These are phyloP conservation scores for Salvelinus alpinus DNA, from an alignment of 2,113 vertebrate genomes.

Conservation along the genomic window DNA sequence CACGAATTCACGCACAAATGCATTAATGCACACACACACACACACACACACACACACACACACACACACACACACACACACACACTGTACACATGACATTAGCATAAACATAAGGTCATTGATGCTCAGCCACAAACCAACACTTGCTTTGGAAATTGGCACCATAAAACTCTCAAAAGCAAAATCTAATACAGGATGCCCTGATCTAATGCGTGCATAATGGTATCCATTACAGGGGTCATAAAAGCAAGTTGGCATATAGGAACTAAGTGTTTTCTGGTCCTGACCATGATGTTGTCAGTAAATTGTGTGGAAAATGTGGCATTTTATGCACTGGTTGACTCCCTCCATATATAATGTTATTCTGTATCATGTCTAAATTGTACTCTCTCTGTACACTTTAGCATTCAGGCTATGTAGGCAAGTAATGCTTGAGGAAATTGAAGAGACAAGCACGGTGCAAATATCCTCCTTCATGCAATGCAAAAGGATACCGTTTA, in stretches of 20 bases:
- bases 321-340: not conserved
- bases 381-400: not conserved
- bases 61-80: not conserved
- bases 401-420: not conserved
- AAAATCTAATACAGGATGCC: slow-evolving; percentile 29
- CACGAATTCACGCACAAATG: not conserved
- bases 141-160: slow-evolving; percentile 25
- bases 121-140: slow-evolving; percentile 15
- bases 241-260: slow-evolving; percentile 31
- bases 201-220: slow-evolving; percentile 38
- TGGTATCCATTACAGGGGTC: slow-evolving; percentile 41
- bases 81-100: not conserved
- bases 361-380: not conserved
- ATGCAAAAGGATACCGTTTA: not conserved
- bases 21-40: not conserved
- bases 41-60: not conserved
- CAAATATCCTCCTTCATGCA: not conserved
- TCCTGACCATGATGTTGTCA: slow-evolving; percentile 40
- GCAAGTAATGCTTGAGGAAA: not conserved
- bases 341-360: not conserved
- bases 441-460: not conserved
- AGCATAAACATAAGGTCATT: slow-evolving; percentile 18
- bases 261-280: slow-evolving; percentile 24
- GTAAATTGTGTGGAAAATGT: slow-evolving; percentile 12
- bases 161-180: slow-evolving; percentile 4